Percentiles rank a stretch among this genome's conserved stretches.
These are phyloP conservation scores for Cercopithecus petaurista DNA, from an alignment of 2,797 vertebrate species.

Conservation along the genomic window DNA sequence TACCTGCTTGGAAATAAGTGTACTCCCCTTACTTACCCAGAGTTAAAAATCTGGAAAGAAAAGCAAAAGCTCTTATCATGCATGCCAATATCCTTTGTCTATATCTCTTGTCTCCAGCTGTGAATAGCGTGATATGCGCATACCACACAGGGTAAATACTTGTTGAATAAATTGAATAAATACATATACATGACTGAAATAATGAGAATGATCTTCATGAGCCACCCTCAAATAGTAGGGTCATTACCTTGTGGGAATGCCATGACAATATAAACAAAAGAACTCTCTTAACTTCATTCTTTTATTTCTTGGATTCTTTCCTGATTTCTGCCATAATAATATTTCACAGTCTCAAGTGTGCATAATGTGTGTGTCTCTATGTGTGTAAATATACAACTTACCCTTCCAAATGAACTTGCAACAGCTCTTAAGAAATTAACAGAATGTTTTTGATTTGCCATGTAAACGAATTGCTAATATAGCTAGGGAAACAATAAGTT, in stretches of 20 bases:
- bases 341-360: background rate
- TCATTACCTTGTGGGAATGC: background rate
- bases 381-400: background rate
- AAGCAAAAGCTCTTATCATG: background rate
- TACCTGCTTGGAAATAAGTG: conserved; percentile 53
- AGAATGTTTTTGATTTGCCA: background rate
- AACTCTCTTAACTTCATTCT: background rate
- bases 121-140: background rate
- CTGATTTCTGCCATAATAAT: background rate
- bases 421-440: background rate
- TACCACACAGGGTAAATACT: background rate
- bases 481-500: background rate
- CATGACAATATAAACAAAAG: background rate
- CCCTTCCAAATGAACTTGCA: background rate
- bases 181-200: background rate
- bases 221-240: background rate
- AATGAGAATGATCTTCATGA: conserved; percentile 5
- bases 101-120: background rate
- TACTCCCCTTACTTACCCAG: background rate
- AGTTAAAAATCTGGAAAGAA: background rate
- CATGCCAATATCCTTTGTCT: background rate
- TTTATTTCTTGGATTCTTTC: background rate
- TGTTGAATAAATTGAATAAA: background rate
- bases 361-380: background rate
- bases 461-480: background rate